These are phyloP conservation scores for Crotalus helleri DNA, from an alignment of 2,113 vertebrate genomes.

Conservation along the genomic window DNA sequence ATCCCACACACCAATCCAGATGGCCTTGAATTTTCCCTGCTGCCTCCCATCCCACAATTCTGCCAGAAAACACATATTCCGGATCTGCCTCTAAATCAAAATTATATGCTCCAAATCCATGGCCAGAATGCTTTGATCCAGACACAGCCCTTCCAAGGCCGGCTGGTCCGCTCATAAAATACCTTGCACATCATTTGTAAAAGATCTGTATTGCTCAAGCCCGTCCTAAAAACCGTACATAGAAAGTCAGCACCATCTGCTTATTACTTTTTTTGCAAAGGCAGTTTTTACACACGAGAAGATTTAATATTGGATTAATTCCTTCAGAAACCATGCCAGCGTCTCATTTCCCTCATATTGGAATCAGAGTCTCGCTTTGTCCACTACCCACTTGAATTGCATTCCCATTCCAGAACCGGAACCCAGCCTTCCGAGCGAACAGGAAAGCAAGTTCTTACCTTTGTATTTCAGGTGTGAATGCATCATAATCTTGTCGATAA, in stretches of 20 bases:
- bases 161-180: too few relatives aligned
- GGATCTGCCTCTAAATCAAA: background rate
- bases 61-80: background rate
- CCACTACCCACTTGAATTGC: background rate
- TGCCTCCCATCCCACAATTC: background rate
- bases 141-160: too few relatives aligned
- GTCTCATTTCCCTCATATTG: background rate
- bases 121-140: background rate
- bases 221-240: background rate
- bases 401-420: background rate
- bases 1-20: background rate
- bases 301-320: background rate
- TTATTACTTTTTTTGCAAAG: background rate
- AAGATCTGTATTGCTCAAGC: background rate
- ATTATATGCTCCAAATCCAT: background rate
- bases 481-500: constrained; percentile 84
- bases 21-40: background rate
- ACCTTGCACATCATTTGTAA: background rate
- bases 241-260: background rate
- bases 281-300: background rate
- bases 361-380: background rate
- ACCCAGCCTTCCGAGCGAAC: too few relatives aligned
- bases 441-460: constrained; percentile 60
- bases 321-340: background rate
- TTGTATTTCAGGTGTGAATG: constrained; percentile 91